Evolutionary conservation across 2,113 vertebrate species (phyloP), one percentile per base, ranked within the genome.

Genomic region (Nestor notabilis): DNA sequence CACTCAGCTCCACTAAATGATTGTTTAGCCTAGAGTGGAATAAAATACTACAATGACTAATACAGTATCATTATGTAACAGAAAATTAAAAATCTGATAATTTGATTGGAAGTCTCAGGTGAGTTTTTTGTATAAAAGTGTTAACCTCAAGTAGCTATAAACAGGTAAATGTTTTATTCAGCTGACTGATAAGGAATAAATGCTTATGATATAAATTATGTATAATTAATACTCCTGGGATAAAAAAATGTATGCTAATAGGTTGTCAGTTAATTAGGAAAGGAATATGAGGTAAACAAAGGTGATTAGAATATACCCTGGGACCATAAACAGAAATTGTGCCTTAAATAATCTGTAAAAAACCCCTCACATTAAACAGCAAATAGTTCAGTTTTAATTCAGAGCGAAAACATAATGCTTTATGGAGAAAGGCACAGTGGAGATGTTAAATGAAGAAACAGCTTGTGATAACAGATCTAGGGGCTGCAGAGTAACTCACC

Each of bases 131-230:
- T 97, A 95, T 97, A 97, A 98, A 98, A 98, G 94, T 95, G 97
- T 98, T 98, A 98, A 98, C 98, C 98, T 98, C 97, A 93, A 98
- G 95, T 97, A 98, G 97, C 97, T 97, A 97, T 98, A 98, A 98
- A 97, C 98, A 98, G 98, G 98, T 98, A 98, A 98, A 98, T 98
- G 98, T 98, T 98, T 98, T 98, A 98, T 98, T 98, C 98, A 98
- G 98, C 95, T 44, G 93, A 98, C 97, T 98, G 98, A 98, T 98
- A 98, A 31, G 93, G 94, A 98, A 98, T 98, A 98, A 98, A 98
- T 98, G 97, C 97, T 98, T 98, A 97, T 98, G 97, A 98, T 98
- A 98, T 98, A 98, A 98, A 98, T 98, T 98, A 98, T 97, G 98
- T 98, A 97, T 98, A 98, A 98, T 98, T 98, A 98, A 98, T 98